Conservation (phyloP, 2,113 vertebrate species). For the Excalfactoria chinensis region DNA sequence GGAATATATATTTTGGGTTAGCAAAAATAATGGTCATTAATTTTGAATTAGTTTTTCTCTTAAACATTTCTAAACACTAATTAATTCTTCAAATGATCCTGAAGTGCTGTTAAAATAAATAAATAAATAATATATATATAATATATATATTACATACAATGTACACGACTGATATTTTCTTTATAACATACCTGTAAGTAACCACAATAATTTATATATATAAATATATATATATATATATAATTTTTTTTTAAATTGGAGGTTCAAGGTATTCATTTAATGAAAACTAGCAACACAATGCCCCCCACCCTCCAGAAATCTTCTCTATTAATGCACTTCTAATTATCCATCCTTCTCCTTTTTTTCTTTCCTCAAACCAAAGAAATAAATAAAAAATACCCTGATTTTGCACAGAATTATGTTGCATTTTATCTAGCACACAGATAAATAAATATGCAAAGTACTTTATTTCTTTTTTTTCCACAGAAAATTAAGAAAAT, state of each 20-base stretch:
- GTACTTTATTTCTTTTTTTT: conserved; percentile 52
- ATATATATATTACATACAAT: too few species aligned
- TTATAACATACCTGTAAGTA: too few species aligned
- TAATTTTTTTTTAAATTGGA: neutral
- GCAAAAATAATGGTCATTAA: neutral
- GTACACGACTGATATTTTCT: too few species aligned
- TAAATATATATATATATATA: neutral
- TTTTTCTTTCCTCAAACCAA: neutral
- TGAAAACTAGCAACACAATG: neutral
- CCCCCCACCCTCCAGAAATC: neutral
- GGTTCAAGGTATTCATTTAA: neutral
- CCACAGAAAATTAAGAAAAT: conserved; percentile 72
- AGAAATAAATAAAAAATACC: neutral
- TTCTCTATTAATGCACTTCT: neutral
- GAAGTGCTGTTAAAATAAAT: neutral
- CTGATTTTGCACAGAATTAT: conserved; percentile 23
- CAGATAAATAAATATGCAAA: conserved; percentile 74
- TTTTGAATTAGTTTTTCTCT: neutral
- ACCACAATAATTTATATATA: too few species aligned
- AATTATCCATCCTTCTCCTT: neutral
- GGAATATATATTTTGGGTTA: neutral
- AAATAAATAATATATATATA: neutral
- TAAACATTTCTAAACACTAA: neutral
- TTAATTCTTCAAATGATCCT: neutral
- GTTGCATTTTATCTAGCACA: conserved; percentile 12